Conservation (phyloP, 2,888 invertebrate genomes). For the Drosophila melanocephala region DNA sequence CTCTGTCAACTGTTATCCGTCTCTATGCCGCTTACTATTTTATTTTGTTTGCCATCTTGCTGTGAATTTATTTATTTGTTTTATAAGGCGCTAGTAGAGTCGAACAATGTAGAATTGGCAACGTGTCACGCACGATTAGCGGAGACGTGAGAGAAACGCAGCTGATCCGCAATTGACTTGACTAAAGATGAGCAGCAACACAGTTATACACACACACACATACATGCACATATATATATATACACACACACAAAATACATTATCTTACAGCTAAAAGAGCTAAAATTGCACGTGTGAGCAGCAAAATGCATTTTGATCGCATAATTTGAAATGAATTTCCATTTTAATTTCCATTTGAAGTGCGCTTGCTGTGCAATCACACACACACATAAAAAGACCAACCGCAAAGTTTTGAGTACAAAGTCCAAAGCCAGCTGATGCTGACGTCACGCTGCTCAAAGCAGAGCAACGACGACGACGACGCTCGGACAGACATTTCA, state of each 20-base stretch:
- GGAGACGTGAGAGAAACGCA: conserved; percentile 8
- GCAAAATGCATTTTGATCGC: conserved; percentile 33
- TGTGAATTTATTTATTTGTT: conserved; percentile 8
- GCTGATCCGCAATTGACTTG: conserved; percentile 6
- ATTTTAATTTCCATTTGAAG: conserved; percentile 30
- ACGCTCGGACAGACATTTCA: conserved; percentile 8
- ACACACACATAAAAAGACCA: conserved; percentile 17
- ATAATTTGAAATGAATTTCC: conserved; percentile 31
- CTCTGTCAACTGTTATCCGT: conserved; percentile 10
- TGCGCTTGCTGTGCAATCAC: conserved; percentile 12
- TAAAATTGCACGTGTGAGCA: conserved; percentile 34
- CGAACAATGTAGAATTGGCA: conserved; percentile 39
- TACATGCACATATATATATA: not conserved
- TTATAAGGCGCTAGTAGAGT: conserved; percentile 38
- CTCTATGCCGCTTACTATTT: conserved; percentile 23
- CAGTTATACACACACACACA: conserved; percentile 15
- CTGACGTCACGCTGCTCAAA: conserved; percentile 53
- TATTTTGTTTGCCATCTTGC: conserved; percentile 40
- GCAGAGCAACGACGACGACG: conserved; percentile 23
- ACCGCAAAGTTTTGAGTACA: conserved; percentile 39
- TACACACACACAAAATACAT: not conserved
- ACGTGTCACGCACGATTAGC: conserved; percentile 54
- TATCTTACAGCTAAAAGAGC: not conserved
- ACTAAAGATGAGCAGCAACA: conserved; percentile 15
- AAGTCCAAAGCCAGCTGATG: conserved; percentile 49